Evolutionary conservation across 2,888 invertebrate genomes (phyloP), one percentile per base, ranked within the genome.

Genomic region (Elmis aenea): DNA sequence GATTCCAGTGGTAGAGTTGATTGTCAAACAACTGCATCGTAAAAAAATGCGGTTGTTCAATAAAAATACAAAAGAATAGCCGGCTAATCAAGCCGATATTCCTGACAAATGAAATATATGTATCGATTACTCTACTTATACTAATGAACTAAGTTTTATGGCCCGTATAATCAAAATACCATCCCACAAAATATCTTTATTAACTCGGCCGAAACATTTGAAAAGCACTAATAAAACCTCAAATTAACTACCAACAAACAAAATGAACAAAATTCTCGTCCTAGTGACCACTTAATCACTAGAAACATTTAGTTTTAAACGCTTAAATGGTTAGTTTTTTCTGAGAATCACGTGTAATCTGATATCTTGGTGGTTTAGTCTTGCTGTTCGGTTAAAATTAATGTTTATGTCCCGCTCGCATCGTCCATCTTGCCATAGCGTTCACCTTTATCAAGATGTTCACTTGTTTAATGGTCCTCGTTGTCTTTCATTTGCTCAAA

Each of bases 391-490:
- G 59, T 64, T 64, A 64, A 67, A 67, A 67, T 68, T 67, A 68
- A 68, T 68, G 68, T 67, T 67, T 68, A 67, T 67, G 65, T 61
- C 59, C 54, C 50, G 54, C 51, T 54, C 55, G 56, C 59, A 56
- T 57, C 66, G 67, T 68, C 61, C 64, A 65, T 67, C 67, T 66
- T 64, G 59, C 57, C 59, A 51, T 57, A 54, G 57, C 57, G 58
- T 59, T 57, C 58, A 58, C 52, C 57, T 64, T 67, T 67, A 68
- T 67, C 68, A 68, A 68, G 68, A 68, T 68, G 68, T 67, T 66
- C 63, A 62, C 62, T 66, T 64, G 66, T 66, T 67, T 66, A 68
- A 67, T 66, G 64, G 64, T 55, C 54, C 61, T 59, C 55, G 62
- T 60, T 61, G 57, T 55, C 54, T 62, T 64, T 58, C 60, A 61